Conservation (phyloP, 2,888 invertebrate species). For the Caenorhabditis doughertyi region DNA sequence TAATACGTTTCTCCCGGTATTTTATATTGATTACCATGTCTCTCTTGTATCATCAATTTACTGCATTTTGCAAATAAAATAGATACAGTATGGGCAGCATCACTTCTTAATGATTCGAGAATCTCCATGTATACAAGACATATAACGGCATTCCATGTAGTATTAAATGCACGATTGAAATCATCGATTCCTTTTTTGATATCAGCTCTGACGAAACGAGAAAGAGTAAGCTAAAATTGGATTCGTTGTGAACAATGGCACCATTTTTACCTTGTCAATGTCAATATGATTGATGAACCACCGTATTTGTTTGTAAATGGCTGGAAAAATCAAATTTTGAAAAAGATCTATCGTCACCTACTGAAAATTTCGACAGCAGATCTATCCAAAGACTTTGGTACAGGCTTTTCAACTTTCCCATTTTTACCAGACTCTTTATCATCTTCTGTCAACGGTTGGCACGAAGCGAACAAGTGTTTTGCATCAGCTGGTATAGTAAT, state of each 20-base stretch:
- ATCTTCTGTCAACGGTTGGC: background rate
- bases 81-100: background rate
- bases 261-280: constrained; percentile 7
- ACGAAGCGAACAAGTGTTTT: background rate
- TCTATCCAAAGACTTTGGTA: too few species aligned
- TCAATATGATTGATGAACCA: constrained; percentile 20
- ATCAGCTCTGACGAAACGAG: background rate
- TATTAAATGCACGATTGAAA: background rate
- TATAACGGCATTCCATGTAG: constrained; percentile 1
- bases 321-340: background rate
- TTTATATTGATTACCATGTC: background rate
- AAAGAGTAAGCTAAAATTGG: background rate
- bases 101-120: background rate
- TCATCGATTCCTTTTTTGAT: background rate
- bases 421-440: background rate
- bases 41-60: background rate
- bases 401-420: background rate
- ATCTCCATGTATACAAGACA: constrained; percentile 22
- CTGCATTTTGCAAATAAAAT: background rate
- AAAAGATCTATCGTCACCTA: background rate
- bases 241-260: background rate
- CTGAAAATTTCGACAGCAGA: constrained; percentile 10
- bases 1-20: background rate
- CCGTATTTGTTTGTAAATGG: background rate
- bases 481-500: background rate